Evolutionary conservation across 2,888 invertebrate species (phyloP), one percentile per base, ranked within the genome.

Genomic region (Plebejus argus): DNA sequence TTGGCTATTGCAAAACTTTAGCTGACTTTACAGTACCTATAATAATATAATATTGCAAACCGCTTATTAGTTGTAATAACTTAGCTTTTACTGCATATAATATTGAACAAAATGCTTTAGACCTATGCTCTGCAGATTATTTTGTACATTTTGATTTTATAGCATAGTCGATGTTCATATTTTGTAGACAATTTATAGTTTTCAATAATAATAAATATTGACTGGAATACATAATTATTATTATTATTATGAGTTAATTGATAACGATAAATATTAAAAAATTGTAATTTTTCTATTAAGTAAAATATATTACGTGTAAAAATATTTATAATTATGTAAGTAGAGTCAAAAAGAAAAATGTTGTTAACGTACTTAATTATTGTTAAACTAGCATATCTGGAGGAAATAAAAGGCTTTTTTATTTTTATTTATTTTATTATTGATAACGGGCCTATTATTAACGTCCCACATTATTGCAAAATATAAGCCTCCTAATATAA

Each of bases 61-160:
- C 53, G 58, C 7, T 56, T 56, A 56, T 56, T 56, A 56, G 18
- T 7, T 58, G n/a, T 20, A 58, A 58, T 20, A 20, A 58, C 58
- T 20, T 58, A 10, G 20, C 58, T n/a, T 58, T 58, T 58, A 58
- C 20, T 58, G 20, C 20, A n/a, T 20, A 58, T 58, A 58, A 58
- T 58, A 58, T 58, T 20, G 58, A n/a, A 20, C 58, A 58, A 58
- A 58, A 58, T 58, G 6, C n/a, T 58, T n/a, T 61, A 61, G 61
- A 61, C 23, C 61, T 61, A 61, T 56, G 20, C 20, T 23, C 61
- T 61, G 12, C 23, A 61, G 12, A 61, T 61, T 12, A 61, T 61
- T 61, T 61, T 23, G 20, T 61, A 23, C 12, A 20, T 58, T 58
- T 61, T 23, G 23, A 61, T 23, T 23, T 12, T 61, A 61, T 23